These are phyloP conservation scores for Vanessa cardui DNA, from an alignment of 2,888 invertebrate genomes.

Conservation along the genomic window DNA sequence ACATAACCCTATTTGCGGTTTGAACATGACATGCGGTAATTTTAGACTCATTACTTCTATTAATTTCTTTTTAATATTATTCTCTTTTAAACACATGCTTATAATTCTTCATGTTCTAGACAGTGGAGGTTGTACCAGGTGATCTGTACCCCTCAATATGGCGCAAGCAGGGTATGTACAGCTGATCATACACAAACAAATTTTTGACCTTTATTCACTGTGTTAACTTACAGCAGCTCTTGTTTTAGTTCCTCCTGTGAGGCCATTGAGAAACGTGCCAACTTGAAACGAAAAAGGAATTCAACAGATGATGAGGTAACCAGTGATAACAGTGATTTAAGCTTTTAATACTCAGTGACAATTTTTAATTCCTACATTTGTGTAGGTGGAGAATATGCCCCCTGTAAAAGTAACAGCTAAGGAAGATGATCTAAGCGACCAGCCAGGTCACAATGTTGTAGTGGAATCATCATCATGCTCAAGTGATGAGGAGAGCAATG, in stretches of 20 bases:
- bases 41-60: conserved; percentile 58
- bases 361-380: conserved; percentile 41
- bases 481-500: conserved; percentile 69
- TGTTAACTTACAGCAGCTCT: conserved; percentile 63
- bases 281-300: conserved; percentile 74
- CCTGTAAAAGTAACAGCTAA: conserved; percentile 64
- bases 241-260: conserved; percentile 70
- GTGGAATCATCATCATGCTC: conserved; percentile 75
- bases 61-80: conserved; percentile 48
- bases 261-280: conserved; percentile 63
- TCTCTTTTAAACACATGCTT: conserved; percentile 45
- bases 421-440: conserved; percentile 60
- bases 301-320: conserved; percentile 77
- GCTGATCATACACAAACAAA: conserved; percentile 48
- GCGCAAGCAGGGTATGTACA: conserved; percentile 76
- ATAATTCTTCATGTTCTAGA: conserved; percentile 61
- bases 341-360: conserved; percentile 20
- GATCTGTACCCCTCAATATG: conserved; percentile 63
- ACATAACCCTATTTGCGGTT: conserved; percentile 81
- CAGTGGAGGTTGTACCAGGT: conserved; percentile 55
- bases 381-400: conserved; percentile 77
- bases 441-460: conserved; percentile 69
- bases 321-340: conserved; percentile 28
- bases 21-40: conserved; percentile 81
- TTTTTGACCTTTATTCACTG: conserved; percentile 64